Evolutionary conservation across 2,888 invertebrate genomes (phyloP), one percentile per base, ranked within the genome.

Genomic region (Halictus quadricinctus): DNA sequence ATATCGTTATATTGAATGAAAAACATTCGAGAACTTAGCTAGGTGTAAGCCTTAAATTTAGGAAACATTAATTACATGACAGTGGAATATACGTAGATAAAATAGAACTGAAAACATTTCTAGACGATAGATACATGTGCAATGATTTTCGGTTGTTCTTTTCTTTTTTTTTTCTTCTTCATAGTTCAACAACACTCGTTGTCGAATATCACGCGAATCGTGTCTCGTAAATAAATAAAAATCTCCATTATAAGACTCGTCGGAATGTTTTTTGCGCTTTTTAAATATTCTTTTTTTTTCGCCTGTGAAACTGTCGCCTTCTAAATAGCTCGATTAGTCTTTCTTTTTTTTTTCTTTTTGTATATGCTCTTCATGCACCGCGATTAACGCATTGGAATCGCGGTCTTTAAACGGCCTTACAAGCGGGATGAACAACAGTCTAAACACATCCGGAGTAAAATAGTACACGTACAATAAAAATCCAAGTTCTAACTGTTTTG

Each of bases 401-500:
- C 72, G 70, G 74, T 87, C 54, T 76, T 69, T 73, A 75, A 81
- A 77, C 66, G 72, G 75, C 81, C 50, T 66, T 36, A 25, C 70
- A 83, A 87, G 87, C 79, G 70, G 81, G 75, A 81, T 86, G 77
- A 80, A 80, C 82, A 83, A 83, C 70, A 72, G 50, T 41, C 78
- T 84, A 86, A 77, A 86, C 87, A 76, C 81, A 83, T 76, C 73
- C 66, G 60, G 85, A 89, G 84, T 81, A 79, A 73, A 87, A 87
- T 80, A 84, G 79, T 80, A 79, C 85, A 72, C 70, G 76, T 74
- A 82, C 82, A 88, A 89, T 90, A 86, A 84, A 90, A 91, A 88
- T 90, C 90, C 92, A 91, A 92, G 91, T 89, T 88, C 91, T 91
- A 91, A 90, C 88, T 91, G 88, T 87, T 64, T 81, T 84, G 85